phyloP scores from a whole-genome alignment of 23 tunicate species.

The Botrylloides violaceus region DNA sequence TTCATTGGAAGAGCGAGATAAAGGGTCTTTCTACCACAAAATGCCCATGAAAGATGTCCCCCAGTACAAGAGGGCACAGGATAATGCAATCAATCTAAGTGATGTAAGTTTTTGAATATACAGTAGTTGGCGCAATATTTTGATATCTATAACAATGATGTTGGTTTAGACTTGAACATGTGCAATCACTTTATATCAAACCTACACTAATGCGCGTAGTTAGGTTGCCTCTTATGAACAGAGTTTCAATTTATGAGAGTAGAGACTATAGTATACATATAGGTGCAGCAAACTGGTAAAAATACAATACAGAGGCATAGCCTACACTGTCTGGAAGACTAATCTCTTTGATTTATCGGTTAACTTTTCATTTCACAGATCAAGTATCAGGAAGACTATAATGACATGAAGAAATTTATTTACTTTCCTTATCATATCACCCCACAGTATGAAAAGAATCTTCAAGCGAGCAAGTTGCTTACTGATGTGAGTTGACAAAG shows the following conservation, averaged over 20 bases:
- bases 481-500: conserved; percentile 28
- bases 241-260: too few species aligned
- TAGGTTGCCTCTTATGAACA: too few species aligned
- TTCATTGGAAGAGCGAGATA: conserved; percentile 1
- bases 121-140: too few species aligned
- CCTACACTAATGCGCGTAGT: too few species aligned
- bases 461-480: conserved; percentile 45
- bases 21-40: conserved; percentile 39
- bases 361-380: conserved; percentile 3
- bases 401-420: conserved; percentile 74
- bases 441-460: conserved; percentile 77
- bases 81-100: conserved; percentile 51
- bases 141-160: too few species aligned
- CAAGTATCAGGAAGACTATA: conserved; percentile 87
- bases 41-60: conserved; percentile 42
- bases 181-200: too few species aligned
- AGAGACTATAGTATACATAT: too few species aligned
- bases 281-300: too few species aligned
- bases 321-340: too few species aligned
- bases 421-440: conserved; percentile 96
- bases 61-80: conserved; percentile 26
- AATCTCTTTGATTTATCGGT: background rate
- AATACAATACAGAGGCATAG: too few species aligned
- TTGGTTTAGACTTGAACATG: too few species aligned
- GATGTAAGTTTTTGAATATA: too few species aligned